phyloP scores from a whole-genome alignment of 2,797 vertebrate genomes.

The Petrocephalus schoutedeni region DNA sequence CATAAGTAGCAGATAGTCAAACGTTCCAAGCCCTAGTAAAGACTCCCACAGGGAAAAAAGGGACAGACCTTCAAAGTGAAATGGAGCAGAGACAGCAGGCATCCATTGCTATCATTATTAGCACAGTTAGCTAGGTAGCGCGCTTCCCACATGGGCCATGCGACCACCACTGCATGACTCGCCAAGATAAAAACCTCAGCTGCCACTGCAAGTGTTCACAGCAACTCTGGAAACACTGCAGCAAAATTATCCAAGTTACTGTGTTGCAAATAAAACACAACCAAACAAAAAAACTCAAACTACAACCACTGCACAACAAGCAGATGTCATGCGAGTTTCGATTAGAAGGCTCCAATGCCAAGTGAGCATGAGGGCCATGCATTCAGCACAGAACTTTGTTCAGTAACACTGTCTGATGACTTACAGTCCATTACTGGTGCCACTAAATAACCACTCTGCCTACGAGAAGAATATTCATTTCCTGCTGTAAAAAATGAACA shows the following conservation, averaged over 20 bases:
- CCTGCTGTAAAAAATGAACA: constrained; percentile 42
- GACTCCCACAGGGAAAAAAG: background rate
- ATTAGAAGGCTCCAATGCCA: background rate
- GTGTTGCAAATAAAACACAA: background rate
- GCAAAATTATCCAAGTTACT: background rate
- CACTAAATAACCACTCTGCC: constrained; percentile 54
- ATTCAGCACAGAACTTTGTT: constrained; percentile 19
- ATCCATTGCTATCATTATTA: background rate
- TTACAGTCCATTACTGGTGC: constrained; percentile 55
- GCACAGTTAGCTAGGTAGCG: background rate
- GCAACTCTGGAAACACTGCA: background rate
- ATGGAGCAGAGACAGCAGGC: background rate
- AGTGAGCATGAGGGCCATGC: background rate
- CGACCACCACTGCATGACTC: background rate
- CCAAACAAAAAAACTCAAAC: background rate
- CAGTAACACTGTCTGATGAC: constrained; percentile 34
- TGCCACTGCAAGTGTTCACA: background rate
- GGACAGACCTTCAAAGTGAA: background rate
- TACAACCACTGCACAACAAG: background rate
- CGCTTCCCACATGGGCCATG: background rate
- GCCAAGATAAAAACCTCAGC: background rate
- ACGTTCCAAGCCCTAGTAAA: background rate
- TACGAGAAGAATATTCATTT: constrained; percentile 48
- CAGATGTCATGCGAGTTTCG: background rate
- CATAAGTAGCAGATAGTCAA: background rate